These are phyloP conservation scores for Rotaria socialis DNA, from an alignment of 2,888 invertebrate species.

Conservation along the genomic window DNA sequence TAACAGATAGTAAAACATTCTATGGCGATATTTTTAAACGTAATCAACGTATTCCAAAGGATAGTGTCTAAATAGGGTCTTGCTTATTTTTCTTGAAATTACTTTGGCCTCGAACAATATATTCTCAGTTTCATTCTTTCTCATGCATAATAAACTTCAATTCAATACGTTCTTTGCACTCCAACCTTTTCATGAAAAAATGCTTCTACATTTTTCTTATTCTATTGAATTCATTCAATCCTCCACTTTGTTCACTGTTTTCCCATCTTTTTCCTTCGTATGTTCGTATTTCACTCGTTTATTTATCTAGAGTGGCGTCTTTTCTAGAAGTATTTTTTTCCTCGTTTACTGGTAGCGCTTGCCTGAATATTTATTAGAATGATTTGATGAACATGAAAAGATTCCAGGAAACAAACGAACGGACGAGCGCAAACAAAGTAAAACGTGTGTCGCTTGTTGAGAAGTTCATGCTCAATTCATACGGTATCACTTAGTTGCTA, in stretches of 20 bases:
- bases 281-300: not conserved
- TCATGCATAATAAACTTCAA: not conserved
- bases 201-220: not conserved
- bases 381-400: not conserved
- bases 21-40: too few relatives aligned
- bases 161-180: not conserved
- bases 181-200: not conserved
- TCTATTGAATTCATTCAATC: not conserved
- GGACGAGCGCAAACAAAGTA: not conserved
- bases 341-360: not conserved
- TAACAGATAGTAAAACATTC: too few relatives aligned
- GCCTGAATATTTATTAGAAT: not conserved
- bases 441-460: not conserved
- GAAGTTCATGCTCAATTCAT: slow-evolving; percentile 1
- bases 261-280: not conserved
- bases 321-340: not conserved
- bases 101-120: not conserved
- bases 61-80: too few relatives aligned
- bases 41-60: too few relatives aligned
- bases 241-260: not conserved
- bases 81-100: too few relatives aligned
- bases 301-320: not conserved
- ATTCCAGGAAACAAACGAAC: not conserved
- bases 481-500: not conserved
- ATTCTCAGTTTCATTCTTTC: not conserved